A percentile compares a stretch with the other conserved stretches of the same genome.
phyloP scores from a whole-genome alignment of 2,797 vertebrate species.

The Chloroceryle amazona region DNA sequence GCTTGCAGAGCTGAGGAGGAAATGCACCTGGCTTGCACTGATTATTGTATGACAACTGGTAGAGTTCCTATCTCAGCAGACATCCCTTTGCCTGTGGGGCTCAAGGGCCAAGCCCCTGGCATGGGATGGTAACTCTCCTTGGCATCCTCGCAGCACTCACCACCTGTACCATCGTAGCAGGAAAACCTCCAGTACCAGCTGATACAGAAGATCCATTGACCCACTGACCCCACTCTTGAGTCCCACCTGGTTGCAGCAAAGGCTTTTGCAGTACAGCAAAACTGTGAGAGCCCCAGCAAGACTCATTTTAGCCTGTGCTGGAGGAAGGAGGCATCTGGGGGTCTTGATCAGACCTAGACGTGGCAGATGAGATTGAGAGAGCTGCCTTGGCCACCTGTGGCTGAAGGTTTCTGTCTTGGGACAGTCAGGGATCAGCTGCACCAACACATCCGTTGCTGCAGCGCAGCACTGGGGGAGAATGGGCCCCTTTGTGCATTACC shows the following conservation, averaged over 20 bases:
- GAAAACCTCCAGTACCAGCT: not conserved
- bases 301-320: not conserved
- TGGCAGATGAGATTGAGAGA: not conserved
- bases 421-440: not conserved
- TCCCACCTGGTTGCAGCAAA: not conserved
- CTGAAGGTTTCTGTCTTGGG: not conserved
- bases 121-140: too few species aligned
- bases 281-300: not conserved
- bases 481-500: not conserved
- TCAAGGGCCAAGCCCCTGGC: not conserved
- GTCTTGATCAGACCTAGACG: not conserved
- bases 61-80: not conserved
- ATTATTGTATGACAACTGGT: too few species aligned
- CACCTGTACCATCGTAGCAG: not conserved
- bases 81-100: not conserved
- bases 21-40: not conserved
- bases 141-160: not conserved
- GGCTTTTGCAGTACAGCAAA: not conserved
- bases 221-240: not conserved
- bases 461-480: not conserved
- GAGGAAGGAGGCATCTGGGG: not conserved
- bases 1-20: not conserved
- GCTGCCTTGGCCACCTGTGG: not conserved
- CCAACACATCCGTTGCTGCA: not conserved
- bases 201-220: not conserved